Conservation (phyloP, 2,113 vertebrate genomes). For the Emberiza fucata region DNA sequence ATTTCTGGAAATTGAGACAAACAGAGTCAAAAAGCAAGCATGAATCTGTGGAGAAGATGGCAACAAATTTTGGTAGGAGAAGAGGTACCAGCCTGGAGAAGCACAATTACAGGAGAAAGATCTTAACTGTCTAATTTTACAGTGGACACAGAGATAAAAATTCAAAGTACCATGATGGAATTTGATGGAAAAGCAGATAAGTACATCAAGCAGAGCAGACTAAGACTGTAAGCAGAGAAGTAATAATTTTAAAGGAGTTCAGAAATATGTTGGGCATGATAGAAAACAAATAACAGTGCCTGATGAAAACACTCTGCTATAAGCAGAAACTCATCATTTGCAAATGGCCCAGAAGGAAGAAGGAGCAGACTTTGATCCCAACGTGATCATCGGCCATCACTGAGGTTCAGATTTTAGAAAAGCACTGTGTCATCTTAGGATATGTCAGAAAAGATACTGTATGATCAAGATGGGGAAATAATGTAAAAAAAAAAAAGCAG, state of each 20-base stretch:
- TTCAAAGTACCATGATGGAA: background rate
- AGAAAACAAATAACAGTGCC: background rate
- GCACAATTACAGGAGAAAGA: background rate
- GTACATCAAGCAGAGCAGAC: rapidly evolving
- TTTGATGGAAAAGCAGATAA: background rate
- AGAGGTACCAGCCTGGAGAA: background rate
- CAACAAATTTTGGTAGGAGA: background rate
- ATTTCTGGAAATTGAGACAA: background rate
- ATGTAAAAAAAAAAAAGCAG: background rate
- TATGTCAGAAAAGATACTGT: background rate
- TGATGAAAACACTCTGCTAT: background rate
- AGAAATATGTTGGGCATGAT: background rate
- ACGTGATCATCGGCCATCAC: background rate
- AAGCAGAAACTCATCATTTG: background rate
- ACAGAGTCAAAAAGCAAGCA: background rate
- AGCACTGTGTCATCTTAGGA: background rate
- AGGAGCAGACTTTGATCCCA: background rate
- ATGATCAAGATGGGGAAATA: background rate
- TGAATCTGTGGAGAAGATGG: background rate
- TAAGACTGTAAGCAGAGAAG: background rate
- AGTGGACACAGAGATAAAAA: background rate
- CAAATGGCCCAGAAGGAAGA: background rate
- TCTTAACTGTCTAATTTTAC: background rate
- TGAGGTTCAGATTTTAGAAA: background rate
- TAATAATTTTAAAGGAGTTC: background rate